Evolutionary conservation across 2,797 vertebrate genomes (phyloP).

Genomic region (Pipistrellus pipistrellus): DNA sequence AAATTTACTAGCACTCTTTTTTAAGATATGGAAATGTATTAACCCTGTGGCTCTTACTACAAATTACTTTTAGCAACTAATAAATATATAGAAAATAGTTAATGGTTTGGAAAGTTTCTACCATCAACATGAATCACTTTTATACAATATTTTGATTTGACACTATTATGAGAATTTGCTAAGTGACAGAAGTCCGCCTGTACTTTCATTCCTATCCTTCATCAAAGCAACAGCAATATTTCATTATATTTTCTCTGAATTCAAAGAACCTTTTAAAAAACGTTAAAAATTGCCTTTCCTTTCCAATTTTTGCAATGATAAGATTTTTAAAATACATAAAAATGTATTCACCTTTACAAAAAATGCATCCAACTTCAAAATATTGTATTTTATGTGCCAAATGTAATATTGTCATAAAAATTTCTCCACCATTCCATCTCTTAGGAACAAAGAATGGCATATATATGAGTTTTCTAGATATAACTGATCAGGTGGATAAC

Average conservation of each 20-base stretch:
- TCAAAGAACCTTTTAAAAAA: background rate
- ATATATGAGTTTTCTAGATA: background rate
- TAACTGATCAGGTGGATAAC: background rate
- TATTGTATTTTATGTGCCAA: background rate
- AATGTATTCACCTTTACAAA: background rate
- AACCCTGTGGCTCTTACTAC: slow-evolving; percentile 52
- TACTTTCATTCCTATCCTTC: slow-evolving; percentile 23
- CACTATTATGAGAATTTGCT: slow-evolving; percentile 42
- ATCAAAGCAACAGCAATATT: background rate
- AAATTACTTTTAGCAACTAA: slow-evolving; percentile 43
- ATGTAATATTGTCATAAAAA: background rate
- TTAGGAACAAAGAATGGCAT: background rate
- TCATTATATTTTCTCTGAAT: slow-evolving; percentile 44
- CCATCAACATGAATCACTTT: slow-evolving; percentile 34
- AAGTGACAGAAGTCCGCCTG: slow-evolving; percentile 64
- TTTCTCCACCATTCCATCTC: background rate
- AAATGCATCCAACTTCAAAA: background rate
- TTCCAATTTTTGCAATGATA: slow-evolving; percentile 33
- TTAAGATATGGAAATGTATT: slow-evolving; percentile 67
- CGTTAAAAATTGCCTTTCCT: slow-evolving; percentile 49
- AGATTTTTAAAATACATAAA: background rate
- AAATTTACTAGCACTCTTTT: slow-evolving; percentile 33
- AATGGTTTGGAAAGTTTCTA: slow-evolving; percentile 31
- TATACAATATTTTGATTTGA: slow-evolving; percentile 68
- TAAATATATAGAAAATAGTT: background rate